phyloP scores from a whole-genome alignment of 2,888 invertebrate species.

The Capitulum mitella region DNA sequence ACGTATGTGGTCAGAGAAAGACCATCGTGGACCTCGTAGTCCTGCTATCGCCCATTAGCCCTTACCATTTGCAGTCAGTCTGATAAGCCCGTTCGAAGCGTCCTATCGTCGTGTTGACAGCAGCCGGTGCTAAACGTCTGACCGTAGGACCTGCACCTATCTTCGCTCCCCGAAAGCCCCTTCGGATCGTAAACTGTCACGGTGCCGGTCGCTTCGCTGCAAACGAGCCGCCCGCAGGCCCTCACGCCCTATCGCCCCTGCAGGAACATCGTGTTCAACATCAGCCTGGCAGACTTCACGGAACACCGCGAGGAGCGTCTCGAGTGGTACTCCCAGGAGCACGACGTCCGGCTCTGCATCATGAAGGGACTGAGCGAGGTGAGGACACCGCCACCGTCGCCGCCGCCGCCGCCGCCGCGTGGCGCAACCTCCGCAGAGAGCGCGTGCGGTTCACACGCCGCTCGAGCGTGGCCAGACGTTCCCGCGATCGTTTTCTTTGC shows the following conservation, averaged over 20 bases:
- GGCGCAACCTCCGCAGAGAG: background rate
- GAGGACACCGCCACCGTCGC: conserved; percentile 33
- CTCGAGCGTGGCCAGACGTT: background rate
- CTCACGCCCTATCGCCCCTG: conserved; percentile 35
- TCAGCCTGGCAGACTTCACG: conserved; percentile 73
- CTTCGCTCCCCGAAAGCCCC: too few species aligned
- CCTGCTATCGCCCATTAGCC: too few species aligned
- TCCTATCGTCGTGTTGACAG: too few species aligned
- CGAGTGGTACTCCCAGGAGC: conserved; percentile 62
- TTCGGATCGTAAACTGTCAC: too few species aligned
- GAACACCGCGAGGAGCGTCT: conserved; percentile 63
- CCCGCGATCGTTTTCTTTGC: conserved; percentile 1
- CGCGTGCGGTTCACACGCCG: background rate
- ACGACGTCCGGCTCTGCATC: conserved; percentile 18
- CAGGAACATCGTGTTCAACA: conserved; percentile 85
- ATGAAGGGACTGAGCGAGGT: conserved; percentile 48
- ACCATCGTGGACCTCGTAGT: too few species aligned
- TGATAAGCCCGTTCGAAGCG: too few species aligned
- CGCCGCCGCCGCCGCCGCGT: background rate
- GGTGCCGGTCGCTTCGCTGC: too few species aligned
- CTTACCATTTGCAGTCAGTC: too few species aligned
- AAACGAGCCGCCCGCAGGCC: too few species aligned
- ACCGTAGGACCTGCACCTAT: too few species aligned
- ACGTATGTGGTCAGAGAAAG: too few species aligned
- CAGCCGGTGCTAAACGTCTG: too few species aligned